These are phyloP conservation scores for Neofelis nebulosa DNA, from an alignment of 2,113 vertebrate species.

Conservation along the genomic window DNA sequence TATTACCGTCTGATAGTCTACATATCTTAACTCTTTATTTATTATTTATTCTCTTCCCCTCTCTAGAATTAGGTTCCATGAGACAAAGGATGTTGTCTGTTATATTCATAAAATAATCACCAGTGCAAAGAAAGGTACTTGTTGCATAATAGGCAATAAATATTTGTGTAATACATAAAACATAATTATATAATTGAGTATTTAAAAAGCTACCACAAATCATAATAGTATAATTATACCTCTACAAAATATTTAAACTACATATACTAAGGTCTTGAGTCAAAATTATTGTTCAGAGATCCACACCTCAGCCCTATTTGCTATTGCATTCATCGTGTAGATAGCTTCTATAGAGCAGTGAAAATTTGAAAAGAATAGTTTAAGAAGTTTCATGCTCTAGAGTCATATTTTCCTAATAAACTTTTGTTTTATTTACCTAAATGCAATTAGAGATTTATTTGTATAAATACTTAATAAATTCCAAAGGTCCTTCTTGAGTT, in stretches of 20 bases:
- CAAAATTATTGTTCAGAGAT: neutral
- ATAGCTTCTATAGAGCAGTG: neutral
- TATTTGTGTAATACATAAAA: neutral
- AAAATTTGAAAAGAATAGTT: neutral
- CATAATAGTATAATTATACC: neutral
- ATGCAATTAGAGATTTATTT: constrained; percentile 30
- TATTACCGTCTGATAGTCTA: neutral
- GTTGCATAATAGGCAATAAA: neutral
- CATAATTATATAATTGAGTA: neutral
- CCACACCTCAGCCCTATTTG: neutral
- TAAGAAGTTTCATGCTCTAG: neutral
- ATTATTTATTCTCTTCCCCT: neutral
- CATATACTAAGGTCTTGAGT: neutral
- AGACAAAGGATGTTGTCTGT: neutral
- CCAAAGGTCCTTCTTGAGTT: neutral
- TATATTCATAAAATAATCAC: neutral
- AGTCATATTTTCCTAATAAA: constrained; percentile 54
- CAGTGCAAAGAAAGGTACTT: neutral
- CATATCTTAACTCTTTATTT: neutral
- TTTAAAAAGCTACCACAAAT: neutral
- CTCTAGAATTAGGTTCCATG: neutral
- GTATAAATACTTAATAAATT: neutral
- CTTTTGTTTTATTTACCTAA: neutral
- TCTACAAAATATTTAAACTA: neutral
- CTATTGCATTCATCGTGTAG: neutral